Conservation (phyloP, 2,888 invertebrate genomes). For the Heliothis peltigera region DNA sequence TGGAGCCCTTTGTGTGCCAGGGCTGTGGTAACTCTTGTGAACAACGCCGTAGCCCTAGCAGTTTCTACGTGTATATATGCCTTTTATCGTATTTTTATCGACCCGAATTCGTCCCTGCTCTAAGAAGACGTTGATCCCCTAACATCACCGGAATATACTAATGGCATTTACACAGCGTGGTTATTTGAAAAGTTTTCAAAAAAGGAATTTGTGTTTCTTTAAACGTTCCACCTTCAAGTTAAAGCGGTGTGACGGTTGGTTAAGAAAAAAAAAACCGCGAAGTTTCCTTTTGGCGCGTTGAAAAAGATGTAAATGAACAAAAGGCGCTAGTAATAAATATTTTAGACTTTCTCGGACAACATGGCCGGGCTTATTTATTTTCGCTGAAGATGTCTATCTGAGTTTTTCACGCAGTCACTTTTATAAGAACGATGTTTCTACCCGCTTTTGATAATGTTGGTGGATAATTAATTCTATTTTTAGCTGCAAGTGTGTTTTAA, state of each 20-base stretch:
- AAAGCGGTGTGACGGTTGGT: constrained; percentile 54
- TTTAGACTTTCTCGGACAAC: constrained; percentile 46
- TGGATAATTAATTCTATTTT: neutral
- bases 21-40: no score
- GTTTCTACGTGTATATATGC: no score
- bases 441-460: neutral
- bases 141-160: constrained; percentile 71
- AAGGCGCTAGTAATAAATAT: constrained; percentile 48
- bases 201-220: constrained; percentile 68
- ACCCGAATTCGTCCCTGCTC: constrained; percentile 50
- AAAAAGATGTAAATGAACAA: constrained; percentile 47
- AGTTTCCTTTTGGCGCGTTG: constrained; percentile 15
- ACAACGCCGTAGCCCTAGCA: no score
- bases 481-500: neutral
- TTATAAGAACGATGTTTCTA: neutral
- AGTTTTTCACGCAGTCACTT: constrained; percentile 36
- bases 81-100: no score
- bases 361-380: constrained; percentile 40
- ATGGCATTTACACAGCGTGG: constrained; percentile 70
- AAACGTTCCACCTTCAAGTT: constrained; percentile 56
- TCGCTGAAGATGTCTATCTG: constrained; percentile 40
- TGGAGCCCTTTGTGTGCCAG: no score
- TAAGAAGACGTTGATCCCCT: constrained; percentile 65
- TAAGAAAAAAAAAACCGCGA: constrained; percentile 45
- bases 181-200: constrained; percentile 74